Percentiles rank a stretch among this genome's conserved stretches.
Conservation (phyloP, 2,797 vertebrate genomes). For the Dromococcyx pavoninus region DNA sequence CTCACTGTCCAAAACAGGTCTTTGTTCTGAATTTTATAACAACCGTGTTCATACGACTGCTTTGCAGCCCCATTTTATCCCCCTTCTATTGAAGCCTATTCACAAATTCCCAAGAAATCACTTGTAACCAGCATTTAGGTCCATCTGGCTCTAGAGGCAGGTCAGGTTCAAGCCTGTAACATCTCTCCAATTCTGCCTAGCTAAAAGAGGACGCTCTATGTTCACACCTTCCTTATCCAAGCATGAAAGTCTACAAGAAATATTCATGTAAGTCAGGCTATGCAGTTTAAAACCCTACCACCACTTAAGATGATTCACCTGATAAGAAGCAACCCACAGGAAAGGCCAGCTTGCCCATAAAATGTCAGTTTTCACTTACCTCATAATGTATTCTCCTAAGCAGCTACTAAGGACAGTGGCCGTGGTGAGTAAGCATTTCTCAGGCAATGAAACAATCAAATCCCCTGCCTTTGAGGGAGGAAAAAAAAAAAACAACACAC, state of each 20-base stretch:
- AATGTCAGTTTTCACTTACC: slow-evolving; percentile 74
- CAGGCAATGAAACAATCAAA: slow-evolving; percentile 87
- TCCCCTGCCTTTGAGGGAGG: slow-evolving; percentile 75
- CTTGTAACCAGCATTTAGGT: neutral
- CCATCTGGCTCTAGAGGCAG: neutral
- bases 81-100: neutral
- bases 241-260: neutral
- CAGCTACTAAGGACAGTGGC: slow-evolving; percentile 85
- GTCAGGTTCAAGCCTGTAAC: neutral
- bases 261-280: neutral
- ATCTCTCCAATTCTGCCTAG: neutral
- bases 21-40: neutral
- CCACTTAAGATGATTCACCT: neutral
- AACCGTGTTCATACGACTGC: neutral
- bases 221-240: neutral
- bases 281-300: neutral
- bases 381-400: slow-evolving; percentile 83
- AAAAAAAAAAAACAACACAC: neutral
- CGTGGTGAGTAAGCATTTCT: slow-evolving; percentile 90
- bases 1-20: neutral
- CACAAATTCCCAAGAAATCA: neutral
- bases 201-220: neutral
- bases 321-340: neutral
- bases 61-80: neutral
- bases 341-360: neutral